These are phyloP conservation scores for Galeruca laticollis DNA, from an alignment of 2,888 invertebrate species.

Conservation along the genomic window DNA sequence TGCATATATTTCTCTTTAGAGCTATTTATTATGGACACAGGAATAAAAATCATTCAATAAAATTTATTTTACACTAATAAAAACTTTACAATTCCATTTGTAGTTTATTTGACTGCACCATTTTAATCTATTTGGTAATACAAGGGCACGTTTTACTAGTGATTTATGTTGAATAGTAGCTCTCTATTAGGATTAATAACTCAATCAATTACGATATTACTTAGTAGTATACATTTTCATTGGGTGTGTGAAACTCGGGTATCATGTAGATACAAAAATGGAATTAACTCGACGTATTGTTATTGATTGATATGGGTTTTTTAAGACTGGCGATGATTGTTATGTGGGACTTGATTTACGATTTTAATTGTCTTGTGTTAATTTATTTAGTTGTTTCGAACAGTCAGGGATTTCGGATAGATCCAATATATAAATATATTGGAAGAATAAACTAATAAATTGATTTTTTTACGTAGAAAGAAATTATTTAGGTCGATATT, in stretches of 20 bases:
- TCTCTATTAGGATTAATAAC: conserved; percentile 32
- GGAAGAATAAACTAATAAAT: too few relatives aligned
- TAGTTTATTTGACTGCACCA: conserved; percentile 4
- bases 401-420: too few relatives aligned
- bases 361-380: not conserved
- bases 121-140: conserved; percentile 4
- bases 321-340: not conserved
- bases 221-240: conserved; percentile 32
- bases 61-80: not conserved
- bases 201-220: conserved; percentile 34
- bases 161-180: conserved; percentile 23
- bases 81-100: not conserved
- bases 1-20: too few relatives aligned
- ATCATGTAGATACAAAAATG: conserved; percentile 1
- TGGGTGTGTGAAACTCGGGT: conserved; percentile 23
- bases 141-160: not conserved
- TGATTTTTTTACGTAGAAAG: too few relatives aligned
- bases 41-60: too few relatives aligned
- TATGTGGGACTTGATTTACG: not conserved
- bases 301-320: conserved; percentile 16
- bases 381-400: not conserved
- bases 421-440: too few relatives aligned
- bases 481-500: too few relatives aligned
- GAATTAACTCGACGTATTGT: conserved; percentile 8
- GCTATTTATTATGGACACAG: too few relatives aligned